Conservation (phyloP, 1,140 invertebrate genomes). For the Drosophila repletoides region DNA sequence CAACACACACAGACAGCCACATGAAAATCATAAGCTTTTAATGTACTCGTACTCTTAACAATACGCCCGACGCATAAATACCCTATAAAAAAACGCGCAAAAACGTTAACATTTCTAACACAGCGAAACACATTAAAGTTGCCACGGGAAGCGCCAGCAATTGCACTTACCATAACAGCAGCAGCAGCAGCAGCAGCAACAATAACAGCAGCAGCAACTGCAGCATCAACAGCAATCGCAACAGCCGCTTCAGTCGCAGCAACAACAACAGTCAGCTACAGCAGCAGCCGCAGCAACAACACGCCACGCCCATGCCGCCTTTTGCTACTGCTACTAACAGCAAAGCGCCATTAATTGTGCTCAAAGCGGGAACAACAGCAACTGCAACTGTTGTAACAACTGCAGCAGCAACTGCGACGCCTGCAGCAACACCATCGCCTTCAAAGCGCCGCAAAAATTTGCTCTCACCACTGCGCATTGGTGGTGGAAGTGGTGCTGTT, state of each 20-base stretch:
- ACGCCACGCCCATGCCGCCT: conserved; percentile 68
- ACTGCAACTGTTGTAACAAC: conserved; percentile 21
- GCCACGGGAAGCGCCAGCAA: conserved; percentile 38
- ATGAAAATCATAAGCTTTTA: too few relatives aligned
- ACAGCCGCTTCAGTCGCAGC: conserved; percentile 30
- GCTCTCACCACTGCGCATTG: conserved; percentile 62
- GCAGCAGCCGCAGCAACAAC: conserved; percentile 33
- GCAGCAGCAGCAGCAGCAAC: conserved; percentile 27
- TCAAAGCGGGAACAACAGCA: conserved; percentile 41
- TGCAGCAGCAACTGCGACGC: conserved; percentile 4
- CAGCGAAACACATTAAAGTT: conserved; percentile 47
- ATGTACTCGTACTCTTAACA: too few relatives aligned
- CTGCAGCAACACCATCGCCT: conserved; percentile 35
- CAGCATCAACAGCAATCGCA: conserved; percentile 28
- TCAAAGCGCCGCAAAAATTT: conserved; percentile 68
- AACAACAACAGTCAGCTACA: conserved; percentile 37
- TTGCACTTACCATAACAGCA: conserved; percentile 44
- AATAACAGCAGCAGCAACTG: conserved; percentile 28
- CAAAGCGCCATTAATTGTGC: conserved; percentile 63
- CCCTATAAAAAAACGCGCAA: conserved; percentile 19
- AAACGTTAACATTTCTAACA: conserved; percentile 14
- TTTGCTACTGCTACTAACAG: conserved; percentile 54
- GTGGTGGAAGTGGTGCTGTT: background rate
- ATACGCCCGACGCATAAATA: too few relatives aligned
- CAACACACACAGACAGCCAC: conserved; percentile 19